phyloP scores from a whole-genome alignment of 2,113 vertebrate genomes.

The Willisornis vidua region DNA sequence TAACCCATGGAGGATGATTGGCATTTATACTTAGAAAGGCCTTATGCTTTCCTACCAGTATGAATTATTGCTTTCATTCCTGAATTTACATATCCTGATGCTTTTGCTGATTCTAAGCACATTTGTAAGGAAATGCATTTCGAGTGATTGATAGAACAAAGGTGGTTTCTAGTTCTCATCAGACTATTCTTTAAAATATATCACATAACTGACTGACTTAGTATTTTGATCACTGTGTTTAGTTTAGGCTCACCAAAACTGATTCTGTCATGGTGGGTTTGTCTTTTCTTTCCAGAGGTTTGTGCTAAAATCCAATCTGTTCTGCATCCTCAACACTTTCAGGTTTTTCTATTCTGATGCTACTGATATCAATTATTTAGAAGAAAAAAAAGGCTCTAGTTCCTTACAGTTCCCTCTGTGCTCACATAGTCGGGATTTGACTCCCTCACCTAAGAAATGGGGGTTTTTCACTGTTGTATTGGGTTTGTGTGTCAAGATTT shows the following conservation, averaged over 20 bases:
- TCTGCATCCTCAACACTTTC: neutral
- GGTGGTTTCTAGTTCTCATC: constrained; percentile 8
- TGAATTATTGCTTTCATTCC: constrained; percentile 52
- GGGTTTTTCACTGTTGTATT: neutral
- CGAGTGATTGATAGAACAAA: neutral
- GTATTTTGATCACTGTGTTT: constrained; percentile 7
- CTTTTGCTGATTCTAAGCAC: constrained; percentile 21
- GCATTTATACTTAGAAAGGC: neutral
- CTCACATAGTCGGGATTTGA: neutral
- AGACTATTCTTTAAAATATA: neutral
- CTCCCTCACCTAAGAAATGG: neutral
- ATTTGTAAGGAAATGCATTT: constrained; percentile 25
- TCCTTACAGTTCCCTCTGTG: neutral
- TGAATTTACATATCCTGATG: constrained; percentile 33
- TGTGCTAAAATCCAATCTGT: neutral
- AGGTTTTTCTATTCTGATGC: neutral
- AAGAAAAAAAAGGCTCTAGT: neutral
- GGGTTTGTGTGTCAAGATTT: neutral
- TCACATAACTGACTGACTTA: neutral
- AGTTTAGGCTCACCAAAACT: neutral
- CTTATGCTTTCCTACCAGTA: constrained; percentile 20
- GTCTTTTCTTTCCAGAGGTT: neutral
- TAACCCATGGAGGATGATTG: constrained; percentile 7
- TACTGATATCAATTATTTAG: neutral
- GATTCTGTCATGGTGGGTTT: neutral